Evolutionary conservation across 2,113 vertebrate genomes (phyloP).

Genomic region (Callocephalon fimbriatum): DNA sequence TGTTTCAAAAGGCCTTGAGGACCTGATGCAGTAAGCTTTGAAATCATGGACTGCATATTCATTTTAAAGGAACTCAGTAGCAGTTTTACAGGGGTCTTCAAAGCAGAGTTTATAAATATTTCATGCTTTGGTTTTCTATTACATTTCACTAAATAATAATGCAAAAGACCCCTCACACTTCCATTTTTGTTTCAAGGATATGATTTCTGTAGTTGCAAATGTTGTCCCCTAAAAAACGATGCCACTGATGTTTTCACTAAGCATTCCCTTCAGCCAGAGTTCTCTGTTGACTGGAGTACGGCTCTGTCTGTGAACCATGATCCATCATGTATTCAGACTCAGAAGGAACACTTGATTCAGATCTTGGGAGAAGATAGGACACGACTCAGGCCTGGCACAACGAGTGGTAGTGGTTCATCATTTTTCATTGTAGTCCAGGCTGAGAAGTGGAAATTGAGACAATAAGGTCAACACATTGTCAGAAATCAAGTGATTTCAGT

Average conservation of each 20-base stretch:
- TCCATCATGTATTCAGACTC: background rate
- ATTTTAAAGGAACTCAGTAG: conserved; percentile 65
- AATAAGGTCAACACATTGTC: background rate
- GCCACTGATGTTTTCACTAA: background rate
- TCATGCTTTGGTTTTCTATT: conserved; percentile 63
- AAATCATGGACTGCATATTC: conserved; percentile 56
- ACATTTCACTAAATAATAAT: conserved; percentile 47
- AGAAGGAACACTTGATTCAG: background rate
- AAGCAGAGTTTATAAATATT: conserved; percentile 75
- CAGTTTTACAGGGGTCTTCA: conserved; percentile 63
- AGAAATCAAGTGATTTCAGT: background rate
- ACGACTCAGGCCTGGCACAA: background rate
- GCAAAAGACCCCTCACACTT: conserved; percentile 26
- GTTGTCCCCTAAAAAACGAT: background rate
- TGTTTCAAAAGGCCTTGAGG: conserved; percentile 69
- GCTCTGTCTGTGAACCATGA: background rate
- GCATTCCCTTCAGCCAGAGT: background rate
- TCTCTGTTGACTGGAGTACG: background rate
- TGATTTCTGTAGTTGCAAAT: conserved; percentile 42
- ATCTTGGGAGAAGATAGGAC: background rate
- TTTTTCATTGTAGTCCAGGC: background rate
- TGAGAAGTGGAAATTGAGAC: background rate
- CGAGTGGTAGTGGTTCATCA: background rate
- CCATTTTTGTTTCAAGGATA: conserved; percentile 58
- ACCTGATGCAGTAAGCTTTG: conserved; percentile 50